phyloP scores from a whole-genome alignment of 1,140 invertebrate genomes.

The Rhysida immarginata region DNA sequence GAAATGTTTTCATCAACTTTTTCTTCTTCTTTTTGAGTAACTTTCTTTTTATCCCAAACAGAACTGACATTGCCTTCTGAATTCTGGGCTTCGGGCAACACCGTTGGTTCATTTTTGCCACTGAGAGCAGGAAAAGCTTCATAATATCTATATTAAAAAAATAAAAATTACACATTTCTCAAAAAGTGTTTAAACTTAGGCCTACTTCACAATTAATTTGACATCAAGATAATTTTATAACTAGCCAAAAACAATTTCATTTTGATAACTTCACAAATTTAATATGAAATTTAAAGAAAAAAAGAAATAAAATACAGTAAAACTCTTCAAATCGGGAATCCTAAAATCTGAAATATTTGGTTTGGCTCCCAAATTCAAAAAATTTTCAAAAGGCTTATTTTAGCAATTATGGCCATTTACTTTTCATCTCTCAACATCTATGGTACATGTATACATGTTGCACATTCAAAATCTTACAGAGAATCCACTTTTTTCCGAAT shows the following conservation, averaged over 20 bases:
- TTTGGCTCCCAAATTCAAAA: no score
- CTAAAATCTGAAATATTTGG: no score
- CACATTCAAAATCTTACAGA: no score
- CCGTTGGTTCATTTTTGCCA: slow-evolving; percentile 9
- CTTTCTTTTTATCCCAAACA: neutral
- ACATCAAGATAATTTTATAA: no score
- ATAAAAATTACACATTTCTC: no score
- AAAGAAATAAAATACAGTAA: neutral
- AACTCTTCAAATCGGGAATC: neutral
- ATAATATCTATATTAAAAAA: slow-evolving; percentile 15
- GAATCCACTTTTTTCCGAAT: no score
- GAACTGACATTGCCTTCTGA: neutral
- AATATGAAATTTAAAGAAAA: neutral
- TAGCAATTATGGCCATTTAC: no score
- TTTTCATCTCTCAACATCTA: no score
- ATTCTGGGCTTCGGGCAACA: neutral
- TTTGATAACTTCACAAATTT: neutral
- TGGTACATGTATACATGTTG: no score
- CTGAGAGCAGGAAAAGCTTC: slow-evolving; percentile 19
- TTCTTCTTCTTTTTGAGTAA: neutral
- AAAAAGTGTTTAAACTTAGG: no score
- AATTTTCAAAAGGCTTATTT: no score
- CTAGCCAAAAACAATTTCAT: neutral
- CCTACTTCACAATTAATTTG: no score
- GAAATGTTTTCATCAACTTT: neutral